Base-by-base conservation (phyloP, 2,888 invertebrate species). In the Cancer borealis region DNA sequence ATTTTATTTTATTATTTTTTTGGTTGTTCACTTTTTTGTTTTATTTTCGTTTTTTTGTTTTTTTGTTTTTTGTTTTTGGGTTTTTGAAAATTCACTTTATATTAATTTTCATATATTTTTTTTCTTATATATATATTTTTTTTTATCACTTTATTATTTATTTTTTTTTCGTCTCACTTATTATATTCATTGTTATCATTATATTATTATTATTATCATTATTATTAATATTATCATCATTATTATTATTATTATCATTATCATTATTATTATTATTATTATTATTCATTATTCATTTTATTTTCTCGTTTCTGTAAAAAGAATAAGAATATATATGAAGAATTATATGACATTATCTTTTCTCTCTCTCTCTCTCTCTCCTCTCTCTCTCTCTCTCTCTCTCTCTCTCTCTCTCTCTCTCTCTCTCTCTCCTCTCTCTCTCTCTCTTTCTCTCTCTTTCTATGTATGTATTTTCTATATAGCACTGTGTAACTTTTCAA, bases 361-460 rank as follows among this genome's bases (percentile, higher is more conserved):
- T 54, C 0, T 54, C 17, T 12, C 8, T 10, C 12, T 54, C 17
- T 17, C 3, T 54, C 17, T 54, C 12, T 54, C 17, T 12, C 17
- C 12, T 10, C 17, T 54, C 12, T 54, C 17, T 54, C 12, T 54
- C 17, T 8, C 12, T 54, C 17, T 8, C 17, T 14, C 17, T 54
- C 14, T 73, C n/a, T n/a, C 66, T 66, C 66, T 66, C 66, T 66
- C 66, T 66, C 66, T 66, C 66, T 66, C 66, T 66, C 66, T 66
- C 88, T 88, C 88, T 88, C 88, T 88, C 88, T 88, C 89, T 89
- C 89, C 89, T 89, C 89, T 89, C 89, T 89, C 89, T 89, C 89
- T 89, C 89, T 89, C 89, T 89, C 88, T 89, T 47, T 89, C 88
- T 89, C 45, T 88, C 47, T 45, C n/a, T 47, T 17, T 88, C n/a